Evolutionary conservation across 30 jellyfish, hydroid and myxozoan species (phyloP), one percentile per base, ranked within the genome.

Genomic region (Chrysaora quinquecirrha): DNA sequence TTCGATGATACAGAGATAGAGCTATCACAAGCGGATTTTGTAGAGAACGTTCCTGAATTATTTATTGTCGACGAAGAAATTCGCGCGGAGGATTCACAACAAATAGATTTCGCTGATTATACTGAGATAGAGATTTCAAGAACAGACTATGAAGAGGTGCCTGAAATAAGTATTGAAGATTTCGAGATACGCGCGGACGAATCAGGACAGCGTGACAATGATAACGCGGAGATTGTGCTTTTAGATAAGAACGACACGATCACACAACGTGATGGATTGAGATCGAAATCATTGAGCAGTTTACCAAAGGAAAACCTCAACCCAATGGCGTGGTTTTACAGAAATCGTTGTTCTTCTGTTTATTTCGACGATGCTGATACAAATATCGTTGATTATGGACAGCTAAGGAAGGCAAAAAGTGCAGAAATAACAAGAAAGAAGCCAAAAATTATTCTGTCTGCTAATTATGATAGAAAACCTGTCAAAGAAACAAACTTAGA

Each of bases 401-500:
- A 48, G 34, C 75, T 82, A 2, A 82, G 92, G 25, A 67, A 69
- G 73, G 48, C 90, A 3, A 88, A 80, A 54, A 88, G 97, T 75
- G 90, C 87, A 28, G 94, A 88, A 71, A 66, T 81, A 3, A 49
- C 84, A 9, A 74, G 93, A 21, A 80, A 54, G 69, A 89, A 75
- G 49, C 97, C 95, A 31, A 89, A 67, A 80, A 71, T 89, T 25
- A 58, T 71, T 14, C 46, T 89, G 48, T 83, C 97, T 27, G 82
- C 89, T 1, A 68, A 87, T 63, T 78, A 34, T 62, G 85, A 75
- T 14, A 65, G 76, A 46, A 74, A 75, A 63, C 88, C 97, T 1
- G 61, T 89, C 34, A 82, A 81, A 69, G 97, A 82, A 69, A 89
- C 97, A 0, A 83, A 89, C 80, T 48, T 89, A 63, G 97, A 89